Evolutionary conservation across 1,140 invertebrate genomes (phyloP).

Genomic region (silkworm (Bombyx mori)): DNA sequence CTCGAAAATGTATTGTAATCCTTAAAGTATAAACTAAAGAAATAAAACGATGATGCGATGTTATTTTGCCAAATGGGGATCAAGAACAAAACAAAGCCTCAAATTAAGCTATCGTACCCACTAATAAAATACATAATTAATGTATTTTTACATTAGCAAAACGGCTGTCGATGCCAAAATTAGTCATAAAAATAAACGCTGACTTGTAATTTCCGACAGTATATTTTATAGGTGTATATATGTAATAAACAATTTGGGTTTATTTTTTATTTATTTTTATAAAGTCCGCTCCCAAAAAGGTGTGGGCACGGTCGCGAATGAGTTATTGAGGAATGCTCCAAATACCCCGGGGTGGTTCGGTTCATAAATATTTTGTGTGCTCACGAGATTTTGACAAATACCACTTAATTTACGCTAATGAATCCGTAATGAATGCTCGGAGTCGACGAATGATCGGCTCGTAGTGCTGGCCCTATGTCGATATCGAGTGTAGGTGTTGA

Average conservation of each 20-base stretch:
- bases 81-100: constrained; percentile 29
- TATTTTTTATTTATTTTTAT: constrained; percentile 25
- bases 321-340: constrained; percentile 30
- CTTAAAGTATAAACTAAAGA: not conserved
- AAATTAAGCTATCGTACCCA: constrained; percentile 54
- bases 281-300: constrained; percentile 25
- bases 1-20: constrained; percentile 27
- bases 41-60: constrained; percentile 10
- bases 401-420: constrained; percentile 67
- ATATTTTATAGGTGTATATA: constrained; percentile 21
- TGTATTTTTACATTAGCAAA: constrained; percentile 56
- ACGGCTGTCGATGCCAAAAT: constrained; percentile 38
- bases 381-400: constrained; percentile 61
- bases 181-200: constrained; percentile 44
- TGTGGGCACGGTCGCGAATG: constrained; percentile 25
- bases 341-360: constrained; percentile 21
- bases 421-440: constrained; percentile 53
- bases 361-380: constrained; percentile 60
- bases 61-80: constrained; percentile 24
- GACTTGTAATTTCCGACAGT: constrained; percentile 39
- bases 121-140: constrained; percentile 52
- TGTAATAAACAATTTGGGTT: constrained; percentile 32
- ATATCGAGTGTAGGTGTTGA: constrained; percentile 15
- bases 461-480: constrained; percentile 26
- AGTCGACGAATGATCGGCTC: constrained; percentile 28